phyloP scores from a whole-genome alignment of 2,113 vertebrate genomes.

The Spilogale gracilis region DNA sequence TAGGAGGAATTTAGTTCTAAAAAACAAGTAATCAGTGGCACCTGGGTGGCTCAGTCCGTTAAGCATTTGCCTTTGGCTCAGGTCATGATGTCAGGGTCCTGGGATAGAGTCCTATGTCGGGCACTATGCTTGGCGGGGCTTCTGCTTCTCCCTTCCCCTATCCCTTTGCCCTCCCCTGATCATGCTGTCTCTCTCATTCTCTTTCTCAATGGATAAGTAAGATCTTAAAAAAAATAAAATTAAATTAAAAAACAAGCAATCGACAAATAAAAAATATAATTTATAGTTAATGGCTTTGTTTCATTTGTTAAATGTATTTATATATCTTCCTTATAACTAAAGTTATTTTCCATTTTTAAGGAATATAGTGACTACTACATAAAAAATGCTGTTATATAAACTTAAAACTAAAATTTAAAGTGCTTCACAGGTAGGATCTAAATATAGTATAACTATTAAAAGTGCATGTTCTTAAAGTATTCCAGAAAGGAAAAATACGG shows the following conservation, averaged over 20 bases:
- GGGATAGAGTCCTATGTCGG: neutral
- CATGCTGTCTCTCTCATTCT: neutral
- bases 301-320: conserved; percentile 30
- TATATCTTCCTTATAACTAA: neutral
- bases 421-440: neutral
- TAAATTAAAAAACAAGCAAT: neutral
- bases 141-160: neutral
- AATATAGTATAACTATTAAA: conserved; percentile 49
- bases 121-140: neutral
- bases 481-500: conserved; percentile 12
- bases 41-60: neutral
- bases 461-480: conserved; percentile 45
- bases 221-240: neutral
- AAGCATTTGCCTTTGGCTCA: neutral
- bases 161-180: neutral
- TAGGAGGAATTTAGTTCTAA: neutral
- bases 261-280: conserved; percentile 9
- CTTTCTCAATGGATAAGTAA: neutral
- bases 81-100: neutral
- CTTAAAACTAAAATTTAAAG: conserved; percentile 4
- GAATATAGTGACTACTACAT: neutral
- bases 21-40: neutral
- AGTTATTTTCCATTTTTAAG: conserved; percentile 4
- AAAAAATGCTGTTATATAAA: neutral
- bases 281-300: neutral